Base-by-base conservation (phyloP, 2,113 vertebrate genomes). In the Phycodurus eques region DNA sequence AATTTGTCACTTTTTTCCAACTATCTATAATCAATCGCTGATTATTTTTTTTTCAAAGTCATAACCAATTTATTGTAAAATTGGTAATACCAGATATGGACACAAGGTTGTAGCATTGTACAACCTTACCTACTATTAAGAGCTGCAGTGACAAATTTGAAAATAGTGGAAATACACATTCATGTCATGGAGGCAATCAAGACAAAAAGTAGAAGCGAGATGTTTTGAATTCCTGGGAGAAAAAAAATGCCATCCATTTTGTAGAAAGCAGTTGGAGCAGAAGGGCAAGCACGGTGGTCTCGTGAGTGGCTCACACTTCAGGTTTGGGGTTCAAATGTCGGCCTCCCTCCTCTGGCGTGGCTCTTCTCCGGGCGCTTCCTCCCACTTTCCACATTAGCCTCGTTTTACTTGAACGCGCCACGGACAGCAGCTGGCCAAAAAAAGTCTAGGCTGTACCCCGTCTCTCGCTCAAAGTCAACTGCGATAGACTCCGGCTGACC, bases 21-120 rank as follows among this genome's bases (percentile, higher is more conserved):
- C 6, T 8, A 14, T 44, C 7, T 1, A 8, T 8, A 13, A 10
- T 22, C 17, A 6, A n/a, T 43, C 9, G 0, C 9, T 5, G 19
- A 7, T 14, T 4, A 2, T 61, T 2, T 35, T 3, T 22, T 63
- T 63, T 65, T 47, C 35, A 33, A 47, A 68, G 20, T 39, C 2
- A 11, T 22, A 4, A 54, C 1, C 4, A 51, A 20, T 53, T n/a
- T 53, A 15, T 19, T 3, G 3, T 31, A 39, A 47, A 19, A 53
- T 0, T 20, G 20, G 44, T 42, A 19, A 20, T 77, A 60, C 54
- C 22, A 74, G 27, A 63, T 77, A 49, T 14, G 12, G 56, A 73
- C 89, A 81, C 82, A 67, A 83, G 87, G 75, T 80, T 82, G 87
- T n/a, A 78, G 67, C 65, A 84, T 59, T 80, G 62, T 8, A 39